Conservation (phyloP, 30 jellyfish, hydroid and myxozoan genomes). For the Sanderia malayensis region DNA sequence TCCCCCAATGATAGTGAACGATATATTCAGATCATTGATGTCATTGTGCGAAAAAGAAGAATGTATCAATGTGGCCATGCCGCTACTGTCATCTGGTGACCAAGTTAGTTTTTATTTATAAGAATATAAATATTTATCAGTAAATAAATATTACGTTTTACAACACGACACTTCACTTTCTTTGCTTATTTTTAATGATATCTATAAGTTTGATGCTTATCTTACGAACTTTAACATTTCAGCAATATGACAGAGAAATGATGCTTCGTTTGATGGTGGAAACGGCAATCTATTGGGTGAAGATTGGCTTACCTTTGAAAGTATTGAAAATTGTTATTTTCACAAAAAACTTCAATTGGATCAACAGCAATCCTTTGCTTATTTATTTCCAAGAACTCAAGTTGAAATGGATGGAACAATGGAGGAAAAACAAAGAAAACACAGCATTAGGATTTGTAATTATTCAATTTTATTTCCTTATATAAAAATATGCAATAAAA, state of each 20-base stretch:
- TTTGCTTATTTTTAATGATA: too few relatives aligned
- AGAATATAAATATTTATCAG: too few relatives aligned
- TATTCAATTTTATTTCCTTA: background rate
- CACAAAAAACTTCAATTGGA: conserved; percentile 14
- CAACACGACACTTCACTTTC: background rate
- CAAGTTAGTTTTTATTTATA: too few relatives aligned
- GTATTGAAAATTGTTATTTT: conserved; percentile 38
- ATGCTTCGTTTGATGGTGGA: conserved; percentile 39
- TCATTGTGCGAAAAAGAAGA: conserved; percentile 43
- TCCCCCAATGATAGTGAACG: conserved; percentile 60
- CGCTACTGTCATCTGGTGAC: conserved; percentile 61
- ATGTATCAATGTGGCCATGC: conserved; percentile 60
- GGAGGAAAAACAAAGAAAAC: background rate
- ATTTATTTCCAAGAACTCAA: conserved; percentile 9
- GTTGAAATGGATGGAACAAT: conserved; percentile 28
- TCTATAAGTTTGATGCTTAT: too few relatives aligned
- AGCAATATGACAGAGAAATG: conserved; percentile 22
- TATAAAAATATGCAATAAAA: too few relatives aligned
- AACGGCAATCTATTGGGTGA: conserved; percentile 64
- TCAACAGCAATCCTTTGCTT: conserved; percentile 20
- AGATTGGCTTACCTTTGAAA: conserved; percentile 38
- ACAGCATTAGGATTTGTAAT: background rate
- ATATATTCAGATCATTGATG: conserved; percentile 54
- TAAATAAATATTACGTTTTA: background rate
- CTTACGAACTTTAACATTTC: background rate